A percentile compares a stretch with the other conserved stretches of the same genome.
Conservation (phyloP, 2,888 invertebrate genomes). For the Lycocerus yunnanus region DNA sequence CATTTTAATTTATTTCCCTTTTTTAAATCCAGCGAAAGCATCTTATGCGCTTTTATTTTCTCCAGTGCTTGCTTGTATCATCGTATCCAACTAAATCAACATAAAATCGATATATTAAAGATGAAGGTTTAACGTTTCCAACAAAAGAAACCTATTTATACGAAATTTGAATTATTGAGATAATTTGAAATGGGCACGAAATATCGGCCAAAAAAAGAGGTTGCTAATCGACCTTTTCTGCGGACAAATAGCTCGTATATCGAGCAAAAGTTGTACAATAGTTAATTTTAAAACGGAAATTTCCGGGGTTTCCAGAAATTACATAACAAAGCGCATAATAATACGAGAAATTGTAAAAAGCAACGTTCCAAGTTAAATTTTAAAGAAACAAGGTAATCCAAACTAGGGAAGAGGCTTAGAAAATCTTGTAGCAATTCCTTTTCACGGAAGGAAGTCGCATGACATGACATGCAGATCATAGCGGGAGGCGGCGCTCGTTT, state of each 20-base stretch:
- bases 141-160: neutral
- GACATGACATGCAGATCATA: slow-evolving; percentile 45
- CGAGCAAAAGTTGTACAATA: neutral
- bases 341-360: slow-evolving; percentile 17
- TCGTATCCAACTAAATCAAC: neutral
- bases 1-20: neutral
- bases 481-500: slow-evolving; percentile 34
- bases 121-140: neutral
- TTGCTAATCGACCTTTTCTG: neutral
- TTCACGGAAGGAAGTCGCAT: slow-evolving; percentile 40
- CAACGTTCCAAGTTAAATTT: slow-evolving; percentile 14
- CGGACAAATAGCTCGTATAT: neutral
- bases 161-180: neutral
- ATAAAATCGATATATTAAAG: neutral
- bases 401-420: slow-evolving; percentile 34
- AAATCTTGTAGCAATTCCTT: slow-evolving; percentile 35
- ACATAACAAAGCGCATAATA: neutral
- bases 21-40: neutral
- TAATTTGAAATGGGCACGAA: neutral
- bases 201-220: neutral
- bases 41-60: neutral
- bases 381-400: slow-evolving; percentile 31
- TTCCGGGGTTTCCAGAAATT: neutral
- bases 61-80: neutral
- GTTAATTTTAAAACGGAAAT: neutral